Percentiles rank a stretch among this genome's conserved stretches.
Evolutionary conservation across 2,888 invertebrate species (phyloP).

Genomic region (Spatulosminthurus flaviceps): DNA sequence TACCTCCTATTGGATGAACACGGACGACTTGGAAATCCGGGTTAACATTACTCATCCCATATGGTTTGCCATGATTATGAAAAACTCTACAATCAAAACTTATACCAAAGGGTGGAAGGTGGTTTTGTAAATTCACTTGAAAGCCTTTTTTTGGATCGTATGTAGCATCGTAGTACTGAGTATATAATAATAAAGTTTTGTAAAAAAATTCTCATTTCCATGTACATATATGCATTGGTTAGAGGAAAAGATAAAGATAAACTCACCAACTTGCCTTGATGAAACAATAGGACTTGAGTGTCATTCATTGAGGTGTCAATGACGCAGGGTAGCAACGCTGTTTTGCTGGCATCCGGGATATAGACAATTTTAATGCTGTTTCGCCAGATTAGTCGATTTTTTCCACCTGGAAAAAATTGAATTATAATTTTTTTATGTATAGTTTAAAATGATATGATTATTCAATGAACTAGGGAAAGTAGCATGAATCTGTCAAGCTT

Average conservation of each 20-base stretch:
- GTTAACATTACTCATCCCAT: background rate
- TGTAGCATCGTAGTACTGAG: background rate
- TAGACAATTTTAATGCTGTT: background rate
- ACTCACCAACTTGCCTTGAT: background rate
- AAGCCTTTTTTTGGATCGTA: background rate
- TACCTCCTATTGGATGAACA: background rate
- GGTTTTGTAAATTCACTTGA: background rate
- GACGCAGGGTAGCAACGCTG: background rate
- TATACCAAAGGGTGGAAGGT: too few species aligned
- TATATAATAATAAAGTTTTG: background rate
- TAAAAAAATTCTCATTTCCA: too few species aligned
- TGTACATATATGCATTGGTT: background rate
- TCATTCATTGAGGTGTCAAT: background rate
- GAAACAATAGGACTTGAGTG: background rate
- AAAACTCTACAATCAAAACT: constrained; percentile 12
- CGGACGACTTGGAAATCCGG: constrained; percentile 18
- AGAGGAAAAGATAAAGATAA: background rate
- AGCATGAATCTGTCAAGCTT: too few species aligned
- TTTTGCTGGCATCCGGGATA: background rate
- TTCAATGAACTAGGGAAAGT: too few species aligned
- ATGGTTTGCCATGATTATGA: background rate
- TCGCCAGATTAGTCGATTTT: background rate
- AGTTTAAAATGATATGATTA: too few species aligned
- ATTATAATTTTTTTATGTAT: too few species aligned
- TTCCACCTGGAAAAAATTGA: too few species aligned